A percentile compares a stretch with the other conserved stretches of the same genome.
phyloP scores from a whole-genome alignment of 2,113 vertebrate species.

The Tetrao urogallus region DNA sequence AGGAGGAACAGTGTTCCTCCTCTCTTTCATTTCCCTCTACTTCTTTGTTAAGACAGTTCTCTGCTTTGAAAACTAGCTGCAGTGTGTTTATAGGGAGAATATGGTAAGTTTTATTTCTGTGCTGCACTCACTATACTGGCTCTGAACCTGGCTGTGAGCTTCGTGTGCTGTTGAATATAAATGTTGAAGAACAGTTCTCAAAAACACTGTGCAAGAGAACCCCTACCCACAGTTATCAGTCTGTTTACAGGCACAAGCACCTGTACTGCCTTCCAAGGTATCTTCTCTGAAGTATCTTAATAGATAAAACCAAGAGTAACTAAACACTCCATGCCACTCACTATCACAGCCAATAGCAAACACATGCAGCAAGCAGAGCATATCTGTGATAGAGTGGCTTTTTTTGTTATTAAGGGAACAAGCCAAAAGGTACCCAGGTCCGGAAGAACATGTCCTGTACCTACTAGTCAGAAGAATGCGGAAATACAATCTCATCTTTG shows the following conservation, averaged over 20 bases:
- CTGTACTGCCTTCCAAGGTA: accelerated
- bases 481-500: not conserved
- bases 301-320: not conserved
- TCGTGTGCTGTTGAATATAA: accelerated
- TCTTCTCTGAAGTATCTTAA: accelerated
- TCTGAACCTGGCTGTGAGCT: not conserved
- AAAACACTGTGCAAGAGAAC: accelerated
- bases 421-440: not conserved
- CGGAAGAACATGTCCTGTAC: not conserved
- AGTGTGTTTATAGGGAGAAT: not conserved
- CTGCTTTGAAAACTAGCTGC: accelerated
- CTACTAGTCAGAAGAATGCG: not conserved
- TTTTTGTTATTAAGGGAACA: not conserved
- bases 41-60: not conserved
- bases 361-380: not conserved
- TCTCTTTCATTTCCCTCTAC: not conserved
- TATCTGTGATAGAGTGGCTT: not conserved
- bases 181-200: accelerated
- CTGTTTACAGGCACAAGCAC: not conserved
- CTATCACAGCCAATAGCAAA: not conserved
- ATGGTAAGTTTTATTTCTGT: accelerated
- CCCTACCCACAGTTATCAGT: accelerated
- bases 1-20: accelerated
- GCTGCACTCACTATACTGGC: accelerated
- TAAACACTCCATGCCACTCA: accelerated